A percentile compares a stretch with the other conserved stretches of the same genome.
Conservation (phyloP, 2,888 invertebrate genomes). For the Brachypalpus laphriformis region DNA sequence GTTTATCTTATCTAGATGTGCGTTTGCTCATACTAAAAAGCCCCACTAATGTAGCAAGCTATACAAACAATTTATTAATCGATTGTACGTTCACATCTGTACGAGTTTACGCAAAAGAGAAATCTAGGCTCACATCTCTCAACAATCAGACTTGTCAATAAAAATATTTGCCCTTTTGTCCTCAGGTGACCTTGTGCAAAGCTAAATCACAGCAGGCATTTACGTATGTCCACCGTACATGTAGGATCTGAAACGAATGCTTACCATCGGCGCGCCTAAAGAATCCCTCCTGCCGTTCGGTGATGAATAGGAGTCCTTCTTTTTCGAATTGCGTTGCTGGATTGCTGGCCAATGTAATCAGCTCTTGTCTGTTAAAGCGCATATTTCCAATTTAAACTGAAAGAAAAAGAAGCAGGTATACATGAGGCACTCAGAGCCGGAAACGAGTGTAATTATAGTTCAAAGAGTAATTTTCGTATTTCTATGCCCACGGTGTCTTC, state of each 20-base stretch:
- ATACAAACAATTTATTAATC: too few relatives aligned
- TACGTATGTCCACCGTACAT: neutral
- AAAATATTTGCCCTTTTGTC: neutral
- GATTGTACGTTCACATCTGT: too few relatives aligned
- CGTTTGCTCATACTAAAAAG: too few relatives aligned
- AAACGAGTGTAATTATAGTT: neutral
- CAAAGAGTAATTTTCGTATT: conserved; percentile 9
- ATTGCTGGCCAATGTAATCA: conserved; percentile 92
- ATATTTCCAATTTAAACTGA: conserved; percentile 83
- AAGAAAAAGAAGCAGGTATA: conserved; percentile 14
- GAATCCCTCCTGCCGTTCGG: conserved; percentile 95
- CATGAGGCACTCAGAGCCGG: neutral
- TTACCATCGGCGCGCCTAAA: conserved; percentile 95
- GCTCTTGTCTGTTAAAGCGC: conserved; percentile 96
- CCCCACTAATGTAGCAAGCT: too few relatives aligned
- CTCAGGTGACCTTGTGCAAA: conserved; percentile 5
- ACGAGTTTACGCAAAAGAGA: neutral
- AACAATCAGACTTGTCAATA: neutral
- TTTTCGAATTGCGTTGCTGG: conserved; percentile 94
- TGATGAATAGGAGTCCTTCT: conserved; percentile 93
- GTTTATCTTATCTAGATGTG: too few relatives aligned
- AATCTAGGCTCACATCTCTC: neutral
- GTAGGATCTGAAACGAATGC: conserved; percentile 16
- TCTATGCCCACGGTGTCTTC: conserved; percentile 32
- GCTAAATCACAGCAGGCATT: neutral